A percentile compares a stretch with the other conserved stretches of the same genome.
These are phyloP conservation scores for Xanthostigma xanthostigma DNA, from an alignment of 2,888 invertebrate species.

Conservation along the genomic window DNA sequence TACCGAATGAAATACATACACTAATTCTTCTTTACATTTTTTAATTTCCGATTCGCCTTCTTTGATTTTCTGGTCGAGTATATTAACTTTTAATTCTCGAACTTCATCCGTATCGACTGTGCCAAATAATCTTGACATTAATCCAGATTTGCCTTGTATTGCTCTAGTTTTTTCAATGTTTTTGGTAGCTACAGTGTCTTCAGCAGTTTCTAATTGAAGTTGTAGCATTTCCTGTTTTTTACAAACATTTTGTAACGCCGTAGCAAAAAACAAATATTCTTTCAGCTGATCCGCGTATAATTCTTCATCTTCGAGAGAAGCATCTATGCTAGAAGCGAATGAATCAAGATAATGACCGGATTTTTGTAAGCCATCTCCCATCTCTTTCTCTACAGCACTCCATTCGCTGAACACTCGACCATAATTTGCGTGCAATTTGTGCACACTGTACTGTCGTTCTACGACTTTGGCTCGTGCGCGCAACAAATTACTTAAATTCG, in stretches of 20 bases:
- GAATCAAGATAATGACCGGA: conserved; percentile 46
- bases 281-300: conserved; percentile 69
- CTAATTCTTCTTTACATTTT: conserved; percentile 39
- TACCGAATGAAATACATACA: conserved; percentile 30
- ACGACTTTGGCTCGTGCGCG: conserved; percentile 51
- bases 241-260: conserved; percentile 58
- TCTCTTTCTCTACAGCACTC: conserved; percentile 68
- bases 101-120: conserved; percentile 64
- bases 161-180: conserved; percentile 38
- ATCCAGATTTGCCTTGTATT: conserved; percentile 49
- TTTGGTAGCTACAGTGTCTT: conserved; percentile 36
- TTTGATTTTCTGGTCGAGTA: conserved; percentile 49
- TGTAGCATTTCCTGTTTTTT: conserved; percentile 59
- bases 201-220: conserved; percentile 53
- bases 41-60: conserved; percentile 42
- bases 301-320: conserved; percentile 66
- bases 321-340: conserved; percentile 43
- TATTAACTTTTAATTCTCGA: conserved; percentile 49
- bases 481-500: conserved; percentile 40
- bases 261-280: conserved; percentile 66
- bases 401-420: conserved; percentile 73
- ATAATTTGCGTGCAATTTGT: conserved; percentile 68
- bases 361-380: conserved; percentile 62
- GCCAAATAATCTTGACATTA: conserved; percentile 61
- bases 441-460: conserved; percentile 59